Evolutionary conservation across 2,888 invertebrate genomes (phyloP).

Genomic region (Lepas anatifera): DNA sequence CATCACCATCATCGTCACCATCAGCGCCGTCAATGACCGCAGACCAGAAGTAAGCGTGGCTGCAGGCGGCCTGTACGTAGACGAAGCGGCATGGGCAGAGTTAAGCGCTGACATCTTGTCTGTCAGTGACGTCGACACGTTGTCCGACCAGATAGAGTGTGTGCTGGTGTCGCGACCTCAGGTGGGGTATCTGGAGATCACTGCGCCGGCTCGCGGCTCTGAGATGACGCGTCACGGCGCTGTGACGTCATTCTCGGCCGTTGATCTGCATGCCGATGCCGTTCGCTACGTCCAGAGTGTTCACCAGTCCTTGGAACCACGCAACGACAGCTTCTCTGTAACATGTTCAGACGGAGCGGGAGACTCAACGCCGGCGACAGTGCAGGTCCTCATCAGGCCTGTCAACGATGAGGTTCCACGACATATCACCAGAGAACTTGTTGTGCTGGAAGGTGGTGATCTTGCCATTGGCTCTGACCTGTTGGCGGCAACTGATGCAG

Average conservation of each 20-base stretch:
- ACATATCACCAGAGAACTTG: constrained; percentile 32
- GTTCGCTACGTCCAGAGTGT: constrained; percentile 35
- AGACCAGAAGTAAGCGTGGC: constrained; percentile 29
- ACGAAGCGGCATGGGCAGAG: constrained; percentile 30
- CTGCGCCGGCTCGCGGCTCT: constrained; percentile 32
- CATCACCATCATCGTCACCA: constrained; percentile 29
- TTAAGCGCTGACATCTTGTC: constrained; percentile 28
- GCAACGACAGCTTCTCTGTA: constrained; percentile 30
- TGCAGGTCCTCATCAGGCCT: constrained; percentile 31
- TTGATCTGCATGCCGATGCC: constrained; percentile 29
- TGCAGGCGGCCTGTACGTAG: constrained; percentile 27
- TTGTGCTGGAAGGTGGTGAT: constrained; percentile 34
- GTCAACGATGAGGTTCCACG: constrained; percentile 34
- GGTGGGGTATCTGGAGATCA: constrained; percentile 33
- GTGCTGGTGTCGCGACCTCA: constrained; percentile 30
- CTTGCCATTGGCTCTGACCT: constrained; percentile 32
- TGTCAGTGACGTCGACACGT: constrained; percentile 28
- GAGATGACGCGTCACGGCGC: constrained; percentile 13
- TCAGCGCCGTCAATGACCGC: constrained; percentile 32
- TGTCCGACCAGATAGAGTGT: constrained; percentile 30
- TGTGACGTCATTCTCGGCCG: constrained; percentile 28
- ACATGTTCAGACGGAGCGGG: constrained; percentile 34
- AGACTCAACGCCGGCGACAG: constrained; percentile 28
- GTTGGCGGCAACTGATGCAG: constrained; percentile 27
- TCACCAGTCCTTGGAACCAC: constrained; percentile 33